A percentile compares a stretch with the other conserved stretches of the same genome.
Evolutionary conservation across 35 echinoderm and acorn worm genomes (phyloP).

Genomic region (Amphiura filiformis): DNA sequence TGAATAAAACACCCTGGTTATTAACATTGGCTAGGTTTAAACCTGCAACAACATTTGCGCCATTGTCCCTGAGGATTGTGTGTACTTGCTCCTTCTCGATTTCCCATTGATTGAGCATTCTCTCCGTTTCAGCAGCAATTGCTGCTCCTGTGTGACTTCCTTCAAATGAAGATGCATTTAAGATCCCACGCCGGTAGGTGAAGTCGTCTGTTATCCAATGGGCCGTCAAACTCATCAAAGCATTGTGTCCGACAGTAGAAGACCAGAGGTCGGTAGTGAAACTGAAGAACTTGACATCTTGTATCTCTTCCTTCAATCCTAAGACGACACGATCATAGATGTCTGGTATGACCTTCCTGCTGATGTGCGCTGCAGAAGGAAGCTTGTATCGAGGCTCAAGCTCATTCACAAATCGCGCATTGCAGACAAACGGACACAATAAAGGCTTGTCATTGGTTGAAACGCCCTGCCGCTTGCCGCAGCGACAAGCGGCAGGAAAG

Average conservation of each 20-base stretch:
- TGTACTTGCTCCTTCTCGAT: neutral
- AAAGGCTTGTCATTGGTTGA: neutral
- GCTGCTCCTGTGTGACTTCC: neutral
- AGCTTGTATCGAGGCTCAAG: slow-evolving; percentile 11
- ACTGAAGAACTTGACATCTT: neutral
- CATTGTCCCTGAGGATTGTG: neutral
- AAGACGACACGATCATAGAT: neutral
- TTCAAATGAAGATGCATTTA: neutral
- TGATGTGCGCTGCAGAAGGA: neutral
- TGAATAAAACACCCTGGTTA: slow-evolving; percentile 5
- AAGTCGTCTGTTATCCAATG: slow-evolving; percentile 3
- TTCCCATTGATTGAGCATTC: slow-evolving; percentile 13
- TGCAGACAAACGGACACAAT: neutral
- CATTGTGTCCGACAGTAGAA: neutral
- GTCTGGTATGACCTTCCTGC: neutral
- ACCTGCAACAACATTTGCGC: neutral
- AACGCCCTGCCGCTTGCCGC: no score
- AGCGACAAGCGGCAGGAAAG: no score
- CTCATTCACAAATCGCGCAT: neutral
- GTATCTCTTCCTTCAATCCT: neutral
- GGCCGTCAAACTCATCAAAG: neutral
- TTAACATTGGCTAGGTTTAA: neutral
- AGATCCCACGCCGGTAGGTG: neutral
- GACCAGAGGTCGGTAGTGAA: slow-evolving; percentile 8
- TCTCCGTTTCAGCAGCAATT: neutral